Base-by-base conservation (phyloP, 2,113 vertebrate species). In the Balaeniceps rex region DNA sequence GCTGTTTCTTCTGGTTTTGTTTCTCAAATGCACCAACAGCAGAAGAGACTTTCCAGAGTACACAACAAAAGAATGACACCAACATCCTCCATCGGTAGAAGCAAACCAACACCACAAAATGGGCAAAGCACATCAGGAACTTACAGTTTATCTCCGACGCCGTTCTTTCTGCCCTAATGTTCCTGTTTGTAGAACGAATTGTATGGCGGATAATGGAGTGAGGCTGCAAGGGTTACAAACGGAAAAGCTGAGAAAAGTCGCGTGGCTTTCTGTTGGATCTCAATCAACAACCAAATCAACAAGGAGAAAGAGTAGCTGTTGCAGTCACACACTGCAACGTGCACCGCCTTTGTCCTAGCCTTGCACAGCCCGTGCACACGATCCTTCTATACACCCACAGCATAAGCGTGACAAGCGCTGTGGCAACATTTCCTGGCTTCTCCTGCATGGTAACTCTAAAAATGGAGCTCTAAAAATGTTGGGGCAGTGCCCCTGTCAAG, bases 121-220 rank as follows among this genome's bases (percentile, higher is more conserved):
- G 18, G 25, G 71, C 71, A 24, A 46, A 55, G 60, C 33, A 38
- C 44, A n/a, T 13, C 10, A 85, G 83, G 88, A 16, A 99, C 99
- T 98, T 97, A 99, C 99, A 99, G 96, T 99, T 98, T 6, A 99
- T 99, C 98, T 99, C 99, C 0, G 99, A 99, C 1, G 98, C 99
- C 0, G 99, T 99, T 93, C 98, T 98, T 94, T 99, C 99, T 15
- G 99, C 98, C 94, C 99, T 97, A 77, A 98, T 83, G 9, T 98
- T 98, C 97, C 99, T 99, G 97, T 99, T 99, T 49, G 98, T 99
- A 77, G 99, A 99, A 83, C 99, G 99, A 97, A 99, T 99, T 19
- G 99, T 99, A 91, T 99, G 99, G 90, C 99, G 98, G 95, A 99
- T 98, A 3, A 98, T 96, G 14, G 98, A 97, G 83, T 98, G 98